phyloP scores from a whole-genome alignment of 2,888 invertebrate genomes.

The Hirtodrosophila alboralis region DNA sequence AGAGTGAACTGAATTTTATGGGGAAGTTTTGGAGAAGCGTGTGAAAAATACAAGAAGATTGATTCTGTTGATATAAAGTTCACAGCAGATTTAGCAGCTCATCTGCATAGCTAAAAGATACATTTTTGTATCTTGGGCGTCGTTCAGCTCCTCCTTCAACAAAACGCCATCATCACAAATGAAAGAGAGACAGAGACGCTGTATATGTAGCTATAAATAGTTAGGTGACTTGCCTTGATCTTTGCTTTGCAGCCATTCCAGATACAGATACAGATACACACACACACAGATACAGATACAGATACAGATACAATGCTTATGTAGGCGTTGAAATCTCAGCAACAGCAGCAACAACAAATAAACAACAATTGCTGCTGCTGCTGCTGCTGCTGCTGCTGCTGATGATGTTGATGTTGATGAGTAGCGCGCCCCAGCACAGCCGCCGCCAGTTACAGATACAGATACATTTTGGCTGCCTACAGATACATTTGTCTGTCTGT shows the following conservation, averaged over 20 bases:
- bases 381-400: slow-evolving; percentile 25
- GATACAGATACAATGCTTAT: slow-evolving; percentile 21
- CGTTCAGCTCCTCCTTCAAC: slow-evolving; percentile 42
- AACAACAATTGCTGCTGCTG: neutral
- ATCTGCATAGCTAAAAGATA: slow-evolving; percentile 43
- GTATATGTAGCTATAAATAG: slow-evolving; percentile 60
- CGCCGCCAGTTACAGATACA: slow-evolving; percentile 50
- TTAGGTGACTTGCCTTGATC: slow-evolving; percentile 53
- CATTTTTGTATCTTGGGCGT: slow-evolving; percentile 14
- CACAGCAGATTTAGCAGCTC: slow-evolving; percentile 27
- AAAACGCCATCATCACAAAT: slow-evolving; percentile 20
- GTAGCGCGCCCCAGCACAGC: slow-evolving; percentile 32
- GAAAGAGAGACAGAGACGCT: slow-evolving; percentile 28
- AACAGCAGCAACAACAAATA: slow-evolving; percentile 23
- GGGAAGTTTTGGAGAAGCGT: slow-evolving; percentile 27
- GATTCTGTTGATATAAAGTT: slow-evolving; percentile 8
- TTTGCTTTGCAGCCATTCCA: slow-evolving; percentile 49
- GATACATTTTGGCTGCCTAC: slow-evolving; percentile 8
- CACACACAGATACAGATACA: slow-evolving; percentile 24
- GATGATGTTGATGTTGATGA: slow-evolving; percentile 38
- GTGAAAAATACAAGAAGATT: slow-evolving; percentile 43
- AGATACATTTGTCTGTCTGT: slow-evolving; percentile 18
- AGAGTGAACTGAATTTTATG: slow-evolving; percentile 25
- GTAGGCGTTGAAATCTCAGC: slow-evolving; percentile 71
- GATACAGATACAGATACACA: slow-evolving; percentile 29